phyloP scores from a whole-genome alignment of 2,888 invertebrate species.

The Tenthredo livida region DNA sequence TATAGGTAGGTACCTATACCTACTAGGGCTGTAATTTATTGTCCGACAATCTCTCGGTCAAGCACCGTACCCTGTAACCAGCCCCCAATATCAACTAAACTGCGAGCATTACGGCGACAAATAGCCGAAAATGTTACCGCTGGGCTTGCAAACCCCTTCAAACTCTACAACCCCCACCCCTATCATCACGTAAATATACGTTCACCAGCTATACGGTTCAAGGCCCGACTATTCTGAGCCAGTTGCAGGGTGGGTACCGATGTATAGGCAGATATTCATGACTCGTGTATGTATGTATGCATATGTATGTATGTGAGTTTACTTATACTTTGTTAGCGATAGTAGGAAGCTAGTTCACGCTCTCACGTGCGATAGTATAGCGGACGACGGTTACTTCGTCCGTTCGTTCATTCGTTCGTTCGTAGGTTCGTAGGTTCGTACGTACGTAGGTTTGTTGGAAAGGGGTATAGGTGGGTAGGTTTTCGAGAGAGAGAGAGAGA shows the following conservation, averaged over 20 bases:
- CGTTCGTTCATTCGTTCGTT: background rate
- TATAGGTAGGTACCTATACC: background rate
- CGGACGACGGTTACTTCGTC: background rate
- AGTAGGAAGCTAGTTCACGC: background rate
- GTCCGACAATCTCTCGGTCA: conserved; percentile 45
- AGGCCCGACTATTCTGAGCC: background rate
- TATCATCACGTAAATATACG: background rate
- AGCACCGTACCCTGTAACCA: background rate
- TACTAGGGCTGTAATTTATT: conserved; percentile 27
- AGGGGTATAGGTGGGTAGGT: conserved; percentile 1
- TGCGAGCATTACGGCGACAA: conserved; percentile 38
- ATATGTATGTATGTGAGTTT: background rate
- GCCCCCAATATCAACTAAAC: conserved; percentile 24
- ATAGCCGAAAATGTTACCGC: conserved; percentile 27
- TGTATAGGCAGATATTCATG: background rate
- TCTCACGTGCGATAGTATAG: conserved; percentile 10
- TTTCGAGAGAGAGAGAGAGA: background rate
- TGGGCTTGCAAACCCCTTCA: background rate
- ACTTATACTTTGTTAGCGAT: background rate
- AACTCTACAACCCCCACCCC: background rate
- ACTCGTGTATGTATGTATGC: background rate
- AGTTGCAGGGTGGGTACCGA: background rate
- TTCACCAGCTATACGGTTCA: background rate
- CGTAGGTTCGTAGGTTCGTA: background rate
- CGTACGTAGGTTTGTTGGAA: background rate